A percentile compares a stretch with the other conserved stretches of the same genome.
These are phyloP conservation scores for Notothenia rossii DNA, from an alignment of 2,113 vertebrate genomes.

Conservation along the genomic window DNA sequence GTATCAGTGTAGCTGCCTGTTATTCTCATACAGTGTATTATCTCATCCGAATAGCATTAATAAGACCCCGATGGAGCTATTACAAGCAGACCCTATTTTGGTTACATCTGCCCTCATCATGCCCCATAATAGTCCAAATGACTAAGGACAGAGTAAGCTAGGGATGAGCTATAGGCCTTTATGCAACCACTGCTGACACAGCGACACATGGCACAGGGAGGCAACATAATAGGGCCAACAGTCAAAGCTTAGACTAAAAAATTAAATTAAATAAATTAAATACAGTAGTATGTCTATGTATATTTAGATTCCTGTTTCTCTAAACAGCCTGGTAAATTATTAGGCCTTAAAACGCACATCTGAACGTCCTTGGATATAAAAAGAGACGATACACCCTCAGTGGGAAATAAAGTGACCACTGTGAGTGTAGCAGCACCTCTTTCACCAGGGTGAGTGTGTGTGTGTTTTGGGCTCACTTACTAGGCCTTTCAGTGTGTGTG, in stretches of 20 bases:
- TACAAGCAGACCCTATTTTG: constrained; percentile 6
- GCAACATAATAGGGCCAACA: background rate
- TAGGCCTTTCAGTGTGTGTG: constrained; percentile 37
- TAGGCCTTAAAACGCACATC: background rate
- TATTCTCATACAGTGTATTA: background rate
- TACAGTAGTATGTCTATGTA: background rate
- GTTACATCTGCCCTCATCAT: constrained; percentile 9
- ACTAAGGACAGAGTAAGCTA: constrained; percentile 8
- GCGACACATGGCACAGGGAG: background rate
- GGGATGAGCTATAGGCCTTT: background rate
- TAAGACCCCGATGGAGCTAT: constrained; percentile 8
- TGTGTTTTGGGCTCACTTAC: constrained; percentile 42
- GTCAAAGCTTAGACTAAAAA: background rate
- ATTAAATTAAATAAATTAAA: background rate
- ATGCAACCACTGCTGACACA: background rate
- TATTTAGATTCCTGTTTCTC: too few relatives aligned
- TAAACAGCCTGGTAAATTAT: background rate
- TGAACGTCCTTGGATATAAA: background rate
- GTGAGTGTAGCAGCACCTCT: constrained; percentile 15
- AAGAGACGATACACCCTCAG: background rate
- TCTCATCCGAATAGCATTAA: constrained; percentile 13
- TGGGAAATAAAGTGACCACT: constrained; percentile 22
- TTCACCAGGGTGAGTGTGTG: constrained; percentile 15
- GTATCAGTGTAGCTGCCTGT: background rate
- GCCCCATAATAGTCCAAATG: constrained; percentile 12